These are phyloP conservation scores for Drosophila austrosaltans DNA, from an alignment of 2,888 invertebrate species.

Conservation along the genomic window DNA sequence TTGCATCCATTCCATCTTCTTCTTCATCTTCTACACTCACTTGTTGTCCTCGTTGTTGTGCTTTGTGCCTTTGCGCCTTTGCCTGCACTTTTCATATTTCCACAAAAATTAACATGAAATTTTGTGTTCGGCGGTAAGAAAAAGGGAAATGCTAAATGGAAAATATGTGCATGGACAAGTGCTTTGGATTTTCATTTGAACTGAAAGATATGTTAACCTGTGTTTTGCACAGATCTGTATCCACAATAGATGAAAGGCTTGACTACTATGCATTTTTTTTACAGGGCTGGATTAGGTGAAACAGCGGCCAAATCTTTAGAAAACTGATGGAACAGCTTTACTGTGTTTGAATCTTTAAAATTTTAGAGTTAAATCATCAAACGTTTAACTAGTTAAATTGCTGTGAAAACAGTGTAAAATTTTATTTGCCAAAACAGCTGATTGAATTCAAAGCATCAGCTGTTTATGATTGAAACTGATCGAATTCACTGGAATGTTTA, in stretches of 20 bases:
- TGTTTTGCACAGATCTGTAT: neutral
- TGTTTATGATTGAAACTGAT: no score
- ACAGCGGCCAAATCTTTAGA: no score
- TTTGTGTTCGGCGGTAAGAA: conserved; percentile 12
- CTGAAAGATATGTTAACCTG: conserved; percentile 10
- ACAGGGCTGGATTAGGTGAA: no score
- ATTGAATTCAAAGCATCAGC: no score
- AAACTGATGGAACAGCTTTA: no score
- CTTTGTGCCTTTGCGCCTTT: conserved; percentile 30
- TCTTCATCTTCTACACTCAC: conserved; percentile 22
- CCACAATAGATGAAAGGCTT: neutral
- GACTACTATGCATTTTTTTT: no score
- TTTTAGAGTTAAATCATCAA: no score
- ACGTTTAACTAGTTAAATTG: no score
- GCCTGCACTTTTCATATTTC: conserved; percentile 28
- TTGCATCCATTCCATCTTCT: conserved; percentile 1
- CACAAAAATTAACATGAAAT: conserved; percentile 55
- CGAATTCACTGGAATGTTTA: no score
- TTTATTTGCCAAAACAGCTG: no score
- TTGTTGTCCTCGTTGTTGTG: conserved; percentile 43
- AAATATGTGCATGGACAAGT: conserved; percentile 11
- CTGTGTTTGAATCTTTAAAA: no score
- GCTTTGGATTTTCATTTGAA: conserved; percentile 1
- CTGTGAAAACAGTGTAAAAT: no score
- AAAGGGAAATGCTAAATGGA: conserved; percentile 1